These are phyloP conservation scores for Electrophaes corylata DNA, from an alignment of 2,888 invertebrate species.

Conservation along the genomic window DNA sequence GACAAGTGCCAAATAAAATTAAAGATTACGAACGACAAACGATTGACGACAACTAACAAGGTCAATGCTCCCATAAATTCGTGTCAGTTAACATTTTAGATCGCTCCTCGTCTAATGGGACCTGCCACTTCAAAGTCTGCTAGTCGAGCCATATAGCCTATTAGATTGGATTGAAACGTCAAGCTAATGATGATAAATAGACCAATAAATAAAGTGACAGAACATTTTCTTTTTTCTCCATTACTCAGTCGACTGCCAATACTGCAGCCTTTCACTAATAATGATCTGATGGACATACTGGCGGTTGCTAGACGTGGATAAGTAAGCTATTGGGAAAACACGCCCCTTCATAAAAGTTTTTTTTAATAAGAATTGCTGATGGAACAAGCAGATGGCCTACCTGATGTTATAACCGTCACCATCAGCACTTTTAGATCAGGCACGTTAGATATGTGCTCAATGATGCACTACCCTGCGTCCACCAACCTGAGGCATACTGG, in stretches of 20 bases:
- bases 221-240: conserved; percentile 31
- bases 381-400: no score
- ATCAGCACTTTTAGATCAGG: no score
- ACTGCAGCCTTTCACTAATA: conserved; percentile 26
- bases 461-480: no score
- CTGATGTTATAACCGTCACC: no score
- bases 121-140: conserved; percentile 2
- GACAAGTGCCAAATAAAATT: background rate
- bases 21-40: background rate
- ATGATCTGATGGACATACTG: conserved; percentile 11
- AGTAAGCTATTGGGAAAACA: no score
- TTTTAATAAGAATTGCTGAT: no score
- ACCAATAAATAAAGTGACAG: conserved; percentile 29
- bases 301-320: background rate
- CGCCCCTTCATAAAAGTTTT: no score
- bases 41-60: background rate
- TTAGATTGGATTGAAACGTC: conserved; percentile 29
- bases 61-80: background rate
- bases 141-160: conserved; percentile 17
- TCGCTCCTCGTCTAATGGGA: conserved; percentile 1
- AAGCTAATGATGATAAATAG: conserved; percentile 33
- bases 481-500: no score
- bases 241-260: conserved; percentile 27
- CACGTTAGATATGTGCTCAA: no score
- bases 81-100: background rate